Evolutionary conservation across 2,888 invertebrate genomes (phyloP).

Genomic region (Macrophya annulata): DNA sequence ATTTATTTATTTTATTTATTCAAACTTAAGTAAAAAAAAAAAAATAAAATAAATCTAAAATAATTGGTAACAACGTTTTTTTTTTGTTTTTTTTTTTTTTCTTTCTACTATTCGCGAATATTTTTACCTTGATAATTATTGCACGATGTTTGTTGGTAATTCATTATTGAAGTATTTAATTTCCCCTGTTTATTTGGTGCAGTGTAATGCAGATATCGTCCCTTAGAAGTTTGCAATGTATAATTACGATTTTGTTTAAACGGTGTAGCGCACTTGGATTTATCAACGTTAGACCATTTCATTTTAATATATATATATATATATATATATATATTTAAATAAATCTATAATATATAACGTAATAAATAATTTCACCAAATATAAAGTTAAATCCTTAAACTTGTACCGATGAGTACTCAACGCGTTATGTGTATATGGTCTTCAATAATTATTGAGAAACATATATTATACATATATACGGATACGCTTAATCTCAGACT

Average conservation of each 20-base stretch:
- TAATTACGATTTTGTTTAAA: slow-evolving; percentile 29
- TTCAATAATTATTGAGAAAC: slow-evolving; percentile 39
- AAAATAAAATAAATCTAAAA: too few species aligned
- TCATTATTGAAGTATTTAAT: not conserved
- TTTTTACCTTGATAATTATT: slow-evolving; percentile 46
- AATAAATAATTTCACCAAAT: too few species aligned
- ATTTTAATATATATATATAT: slow-evolving; percentile 14
- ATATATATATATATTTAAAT: not conserved
- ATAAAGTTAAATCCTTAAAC: not conserved
- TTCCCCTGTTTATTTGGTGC: not conserved
- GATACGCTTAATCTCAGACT: slow-evolving; percentile 30
- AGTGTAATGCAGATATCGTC: not conserved
- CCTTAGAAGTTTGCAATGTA: not conserved
- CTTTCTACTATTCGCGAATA: too few species aligned
- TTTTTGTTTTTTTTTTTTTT: too few species aligned
- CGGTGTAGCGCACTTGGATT: slow-evolving; percentile 10
- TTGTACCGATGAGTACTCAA: not conserved
- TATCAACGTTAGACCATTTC: slow-evolving; percentile 39
- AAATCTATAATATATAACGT: not conserved
- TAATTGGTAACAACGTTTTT: too few species aligned
- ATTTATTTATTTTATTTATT: not conserved
- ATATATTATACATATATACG: not conserved
- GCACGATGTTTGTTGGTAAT: slow-evolving; percentile 31
- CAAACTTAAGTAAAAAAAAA: too few species aligned
- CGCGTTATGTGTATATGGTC: not conserved